Evolutionary conservation across 2,888 invertebrate species (phyloP), one percentile per base, ranked within the genome.

Genomic region (Andrena flavipes): DNA sequence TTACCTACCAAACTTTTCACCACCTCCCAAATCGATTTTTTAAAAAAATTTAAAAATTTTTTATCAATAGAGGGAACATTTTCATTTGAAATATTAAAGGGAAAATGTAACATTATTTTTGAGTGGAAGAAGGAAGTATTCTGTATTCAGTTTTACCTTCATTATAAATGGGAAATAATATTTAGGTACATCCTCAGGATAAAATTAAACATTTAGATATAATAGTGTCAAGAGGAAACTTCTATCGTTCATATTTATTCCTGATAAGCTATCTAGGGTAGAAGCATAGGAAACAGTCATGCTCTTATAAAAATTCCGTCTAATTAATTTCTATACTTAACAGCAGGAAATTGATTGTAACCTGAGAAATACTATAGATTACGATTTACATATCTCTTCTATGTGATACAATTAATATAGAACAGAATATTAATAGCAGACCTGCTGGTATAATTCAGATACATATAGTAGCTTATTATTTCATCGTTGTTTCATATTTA

Each of bases 201-300:
- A 42, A 42, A 42, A 42, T 42, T 42, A 42, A 1, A 16, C 4
- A 16, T 42, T 16, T 42, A 16, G 49, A 54, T 65, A n/a, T 26
- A 60, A 29, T 49, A 13, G 23, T 16, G 35, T 33, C 20, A 33
- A 56, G 62, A 77, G 59, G 56, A 54, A 51, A 56, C 49, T 71
- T 60, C 67, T 42, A 60, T 54, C 23, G 35, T 54, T 78, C 67
- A 63, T 62, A 77, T 71, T 80, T 71, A 65, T 49, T 48, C 48
- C 67, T 60, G 78, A 77, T 77, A 80, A 54, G 78, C n/a, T 80
- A 80, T 80, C 77, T 80, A 23, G 16, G 67, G 3, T n/a, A 20
- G n/a, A 2, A 20, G 2, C n/a, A 54, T 20, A 2, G 20, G 54
- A 13, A 42, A 54, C 54, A 54, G 54, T 20, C 54, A 16, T 3